A percentile compares a stretch with the other conserved stretches of the same genome.
Conservation (phyloP, 2,797 vertebrate genomes). For the Tauraco hartlaubi region DNA sequence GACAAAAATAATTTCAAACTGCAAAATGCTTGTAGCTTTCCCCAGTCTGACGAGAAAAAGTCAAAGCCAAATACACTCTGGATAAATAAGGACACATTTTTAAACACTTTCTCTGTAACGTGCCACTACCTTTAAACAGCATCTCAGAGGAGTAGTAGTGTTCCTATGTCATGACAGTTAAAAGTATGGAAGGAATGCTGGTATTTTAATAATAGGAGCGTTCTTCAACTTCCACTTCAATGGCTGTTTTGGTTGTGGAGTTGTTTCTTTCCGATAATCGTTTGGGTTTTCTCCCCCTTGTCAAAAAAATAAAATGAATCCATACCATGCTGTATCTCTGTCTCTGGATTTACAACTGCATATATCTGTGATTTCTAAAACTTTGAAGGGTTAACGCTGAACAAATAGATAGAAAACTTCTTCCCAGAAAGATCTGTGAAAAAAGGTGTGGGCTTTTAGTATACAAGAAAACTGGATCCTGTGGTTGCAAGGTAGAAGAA, state of each 20-base stretch:
- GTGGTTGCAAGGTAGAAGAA: neutral
- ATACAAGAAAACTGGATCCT: neutral
- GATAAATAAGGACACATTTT: conserved; percentile 1
- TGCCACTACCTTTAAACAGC: neutral
- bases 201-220: neutral
- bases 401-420: neutral
- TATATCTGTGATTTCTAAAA: neutral
- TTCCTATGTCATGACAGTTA: neutral
- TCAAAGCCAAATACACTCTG: neutral
- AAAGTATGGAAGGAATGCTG: neutral
- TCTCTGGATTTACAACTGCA: neutral
- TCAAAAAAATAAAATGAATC: neutral
- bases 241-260: neutral
- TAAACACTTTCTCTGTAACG: neutral
- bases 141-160: neutral
- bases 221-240: neutral
- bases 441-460: neutral
- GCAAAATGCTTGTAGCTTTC: neutral
- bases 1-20: neutral
- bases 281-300: neutral
- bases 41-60: neutral
- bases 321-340: neutral
- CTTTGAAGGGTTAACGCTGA: neutral
- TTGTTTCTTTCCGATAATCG: neutral
- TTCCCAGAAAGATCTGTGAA: neutral